Evolutionary conservation across 2,888 invertebrate genomes (phyloP), one percentile per base, ranked within the genome.

Genomic region (Pandemis heparana): DNA sequence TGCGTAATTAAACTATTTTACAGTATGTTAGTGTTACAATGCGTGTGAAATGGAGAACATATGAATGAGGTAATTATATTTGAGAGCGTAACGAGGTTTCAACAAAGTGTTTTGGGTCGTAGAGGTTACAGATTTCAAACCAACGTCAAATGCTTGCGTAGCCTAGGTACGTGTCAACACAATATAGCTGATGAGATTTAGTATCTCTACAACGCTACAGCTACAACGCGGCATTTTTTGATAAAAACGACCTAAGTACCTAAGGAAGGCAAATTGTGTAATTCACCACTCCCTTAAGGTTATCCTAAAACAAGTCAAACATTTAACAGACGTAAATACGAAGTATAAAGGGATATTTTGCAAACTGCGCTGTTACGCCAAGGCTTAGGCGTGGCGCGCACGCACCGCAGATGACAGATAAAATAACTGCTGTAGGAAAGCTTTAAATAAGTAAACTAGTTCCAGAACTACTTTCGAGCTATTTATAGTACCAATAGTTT

Each of bases 361-460:
- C 69, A 70, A 74, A 69, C 43, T 16, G 38, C 53, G 48, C 38
- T 56, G 48, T 73, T 73, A 62, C 64, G 68, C 39, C 59, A 59
- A 48, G 59, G 12, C 71, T 63, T 77, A 76, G 82, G 84, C 83
- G 85, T 79, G 83, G 82, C 81, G 78, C 76, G 82, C 83, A 82
- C 84, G 84, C 83, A 83, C 78, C 67, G 71, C 73, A 78, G 85
- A 83, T 83, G 80, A 78, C 81, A 81, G 85, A 85, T 83, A 81
- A 80, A 79, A 74, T 74, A 77, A 78, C 77, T 77, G 76, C 75
- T 71, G 77, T 76, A 76, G 77, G 75, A 76, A 79, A 78, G 71
- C 77, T 75, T 78, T 80, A 77, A 77, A 75, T 79, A 79, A 77
- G 77, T 76, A 77, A 75, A 73, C 76, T 74, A 71, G 72, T 77